Base-by-base conservation (phyloP, 30 jellyfish, hydroid and myxozoan genomes). In the Phacellophora camtschatica region DNA sequence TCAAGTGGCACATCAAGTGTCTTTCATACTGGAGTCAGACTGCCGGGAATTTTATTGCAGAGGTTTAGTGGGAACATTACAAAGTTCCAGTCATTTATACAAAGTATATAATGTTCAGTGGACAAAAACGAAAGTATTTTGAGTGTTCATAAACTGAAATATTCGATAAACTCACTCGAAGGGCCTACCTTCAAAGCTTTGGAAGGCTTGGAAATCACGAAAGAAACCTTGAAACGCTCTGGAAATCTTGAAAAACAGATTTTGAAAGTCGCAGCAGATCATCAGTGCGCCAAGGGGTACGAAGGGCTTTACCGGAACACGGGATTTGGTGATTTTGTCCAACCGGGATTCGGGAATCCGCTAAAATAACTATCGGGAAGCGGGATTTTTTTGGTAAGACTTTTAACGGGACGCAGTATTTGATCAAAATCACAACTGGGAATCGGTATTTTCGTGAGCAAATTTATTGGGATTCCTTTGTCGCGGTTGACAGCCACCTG, bases 41-140 rank as follows among this genome's bases (percentile, higher is more conserved):
- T 84, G 24, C 87, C 94, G n/a, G 35, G 36, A 42, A 48, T 84
- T 59, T 22, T 66, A 8, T 25, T 84, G 28, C 43, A 46, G 63
- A 67, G 35, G 29, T 74, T 84, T 84, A 42, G 63, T 29, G 96
- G 96, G 72, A 59, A 72, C 43, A 34, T 87, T 4, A 62, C 74
- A 34, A 59, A 61, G 28, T 84, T 71, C 25, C 77, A 71, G 16
- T 71, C 84, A 28, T 48, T 41, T 23, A 18, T 34, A 48, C 77
- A 71, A 9, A 37, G 78, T 46, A 18, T 71, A 8, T 28, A 32
- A 33, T 10, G 78, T 45, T 11, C 77, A 5, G 13, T 19, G 18
- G 32, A 71, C 49, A 27, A 71, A 37, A 71, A 71, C 83, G 48
- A 25, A 3, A 24, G 41, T 71, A 3, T 71, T 13, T 41, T 80